Percentiles rank a stretch among this genome's conserved stretches.
Evolutionary conservation across 2,113 vertebrate species (phyloP).

Genomic region (Macroglossus sobrinus): DNA sequence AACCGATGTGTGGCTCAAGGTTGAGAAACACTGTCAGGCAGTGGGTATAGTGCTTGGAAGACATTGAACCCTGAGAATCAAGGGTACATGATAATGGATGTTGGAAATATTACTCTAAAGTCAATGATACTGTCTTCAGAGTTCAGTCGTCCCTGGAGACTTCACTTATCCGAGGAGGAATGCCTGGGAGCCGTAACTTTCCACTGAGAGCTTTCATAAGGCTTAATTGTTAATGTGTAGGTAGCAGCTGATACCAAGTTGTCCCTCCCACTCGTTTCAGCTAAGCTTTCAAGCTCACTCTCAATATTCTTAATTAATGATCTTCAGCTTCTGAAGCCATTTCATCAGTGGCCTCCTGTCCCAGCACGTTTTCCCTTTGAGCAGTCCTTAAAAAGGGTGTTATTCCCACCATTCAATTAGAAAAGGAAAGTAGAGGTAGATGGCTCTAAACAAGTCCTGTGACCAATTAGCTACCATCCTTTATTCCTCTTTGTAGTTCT

Average conservation of each 20-base stretch:
- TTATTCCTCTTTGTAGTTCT: conserved; percentile 56
- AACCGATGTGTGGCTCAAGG: neutral
- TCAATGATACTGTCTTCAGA: neutral
- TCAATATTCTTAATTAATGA: conserved; percentile 75
- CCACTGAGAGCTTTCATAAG: conserved; percentile 49
- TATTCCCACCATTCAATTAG: conserved; percentile 66
- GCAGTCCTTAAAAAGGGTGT: conserved; percentile 54
- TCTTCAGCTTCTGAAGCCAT: conserved; percentile 69
- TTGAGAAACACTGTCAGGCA: neutral
- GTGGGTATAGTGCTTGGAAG: neutral
- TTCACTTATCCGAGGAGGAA: neutral
- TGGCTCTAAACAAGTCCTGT: conserved; percentile 57
- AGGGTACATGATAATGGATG: neutral
- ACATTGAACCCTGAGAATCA: neutral
- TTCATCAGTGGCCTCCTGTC: conserved; percentile 70
- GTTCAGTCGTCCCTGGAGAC: conserved; percentile 14
- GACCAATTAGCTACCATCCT: conserved; percentile 59
- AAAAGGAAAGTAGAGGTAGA: conserved; percentile 69
- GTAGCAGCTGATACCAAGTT: conserved; percentile 65
- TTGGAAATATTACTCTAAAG: neutral
- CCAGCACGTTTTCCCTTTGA: conserved; percentile 59
- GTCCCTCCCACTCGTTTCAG: conserved; percentile 57
- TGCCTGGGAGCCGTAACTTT: conserved; percentile 57
- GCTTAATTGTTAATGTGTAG: conserved; percentile 62
- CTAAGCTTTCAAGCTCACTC: conserved; percentile 55